Evolutionary conservation across 92 coral and sea anemone species (phyloP), one percentile per base, ranked within the genome.

Genomic region (Micromussa lordhowensis): DNA sequence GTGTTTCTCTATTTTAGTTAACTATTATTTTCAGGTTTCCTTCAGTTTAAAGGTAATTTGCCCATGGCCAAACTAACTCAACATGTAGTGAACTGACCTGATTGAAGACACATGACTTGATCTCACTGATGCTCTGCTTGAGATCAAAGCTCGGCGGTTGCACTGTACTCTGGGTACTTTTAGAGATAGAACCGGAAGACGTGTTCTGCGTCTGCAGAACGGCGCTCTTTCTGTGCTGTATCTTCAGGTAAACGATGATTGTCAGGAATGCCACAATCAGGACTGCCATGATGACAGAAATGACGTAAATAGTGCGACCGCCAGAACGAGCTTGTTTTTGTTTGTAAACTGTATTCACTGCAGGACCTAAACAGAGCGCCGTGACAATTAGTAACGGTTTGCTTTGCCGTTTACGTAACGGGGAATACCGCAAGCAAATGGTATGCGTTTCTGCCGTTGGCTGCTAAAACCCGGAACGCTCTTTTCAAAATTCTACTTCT

Each of bases 141-240:
- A 91, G 88, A 77, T 98, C 99, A 68, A 88, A 88, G 76, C 96
- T 94, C 9, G 95, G 98, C 54, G 78, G 96, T 70, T 94, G 98
- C 88, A 95, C 44, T 21, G 95, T 96, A 44, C 98, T 95, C 89
- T 98, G 99, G 85, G 98, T 96, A 31, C 98, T 96, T 87, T 96
- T 98, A 9, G 98, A 94, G 63, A 96, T 95, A 76, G 99, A 98
- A 44, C 97, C 98, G 31, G 95, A 92, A 26, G 98, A 96, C 6
- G 98, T 92, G 24, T 88, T 92, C 85, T 92, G 93, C 57, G 83
- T 94, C 57, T 91, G 86, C 32, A 92, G 91, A n/a, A 93, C 94
- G 11, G 93, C 91, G 89, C 93, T 88, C 53, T 93, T 92, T 1
- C 94, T 90, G 75, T 98, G 97, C 76, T 98, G 99, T n/a, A 98